Evolutionary conservation across 2,888 invertebrate genomes (phyloP).

Genomic region (Drosophila eohydei): DNA sequence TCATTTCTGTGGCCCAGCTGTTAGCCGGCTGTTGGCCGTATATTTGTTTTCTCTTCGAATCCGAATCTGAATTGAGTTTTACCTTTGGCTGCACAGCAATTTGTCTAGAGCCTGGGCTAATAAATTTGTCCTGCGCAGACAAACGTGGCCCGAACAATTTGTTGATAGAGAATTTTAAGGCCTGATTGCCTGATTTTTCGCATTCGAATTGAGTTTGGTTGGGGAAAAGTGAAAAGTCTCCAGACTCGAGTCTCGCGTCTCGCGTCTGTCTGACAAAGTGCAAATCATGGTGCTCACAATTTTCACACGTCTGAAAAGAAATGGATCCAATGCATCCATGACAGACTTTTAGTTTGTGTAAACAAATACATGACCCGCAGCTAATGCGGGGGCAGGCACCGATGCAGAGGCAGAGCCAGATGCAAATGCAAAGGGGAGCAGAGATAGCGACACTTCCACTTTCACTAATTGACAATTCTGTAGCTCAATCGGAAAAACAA

Average conservation of each 20-base stretch:
- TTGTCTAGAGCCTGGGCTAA: conserved; percentile 53
- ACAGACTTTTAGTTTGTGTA: conserved; percentile 56
- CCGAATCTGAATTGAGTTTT: conserved; percentile 39
- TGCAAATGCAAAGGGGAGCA: background rate
- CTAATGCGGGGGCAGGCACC: background rate
- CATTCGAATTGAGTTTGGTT: conserved; percentile 3
- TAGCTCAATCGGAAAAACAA: conserved; percentile 61
- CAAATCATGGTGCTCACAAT: conserved; percentile 65
- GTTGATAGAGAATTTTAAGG: conserved; percentile 48
- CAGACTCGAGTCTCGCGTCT: background rate
- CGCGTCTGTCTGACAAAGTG: conserved; percentile 49
- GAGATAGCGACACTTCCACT: conserved; percentile 67
- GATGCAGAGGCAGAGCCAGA: background rate
- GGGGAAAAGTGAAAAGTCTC: conserved; percentile 49
- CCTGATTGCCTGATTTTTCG: conserved; percentile 5
- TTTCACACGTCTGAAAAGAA: conserved; percentile 64
- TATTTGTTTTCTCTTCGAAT: conserved; percentile 24
- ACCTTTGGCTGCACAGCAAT: conserved; percentile 43
- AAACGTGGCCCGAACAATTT: conserved; percentile 53
- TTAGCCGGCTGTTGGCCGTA: conserved; percentile 36
- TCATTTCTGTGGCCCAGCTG: conserved; percentile 46
- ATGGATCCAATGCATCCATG: conserved; percentile 47
- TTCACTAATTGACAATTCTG: conserved; percentile 81
- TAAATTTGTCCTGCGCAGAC: conserved; percentile 43
- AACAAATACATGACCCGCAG: conserved; percentile 47